Conservation (phyloP, 1,140 invertebrate species). For the Laupala kohalensis region DNA sequence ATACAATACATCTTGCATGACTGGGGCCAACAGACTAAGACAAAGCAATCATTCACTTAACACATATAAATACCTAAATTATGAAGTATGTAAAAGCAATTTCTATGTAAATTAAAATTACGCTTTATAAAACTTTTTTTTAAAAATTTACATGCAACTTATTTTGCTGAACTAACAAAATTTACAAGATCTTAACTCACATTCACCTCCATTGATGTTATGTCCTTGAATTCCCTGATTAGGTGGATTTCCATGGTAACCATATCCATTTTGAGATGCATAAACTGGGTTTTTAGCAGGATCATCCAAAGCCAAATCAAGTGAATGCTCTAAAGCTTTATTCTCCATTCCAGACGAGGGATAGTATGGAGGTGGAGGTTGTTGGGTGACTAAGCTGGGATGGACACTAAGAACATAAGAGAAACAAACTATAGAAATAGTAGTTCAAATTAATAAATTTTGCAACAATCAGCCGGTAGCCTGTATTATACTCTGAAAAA, state of each 20-base stretch:
- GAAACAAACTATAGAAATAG: neutral
- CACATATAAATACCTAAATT: conserved; percentile 3
- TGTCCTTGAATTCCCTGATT: conserved; percentile 34
- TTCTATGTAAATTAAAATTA: too few relatives aligned
- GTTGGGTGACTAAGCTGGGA: conserved; percentile 66
- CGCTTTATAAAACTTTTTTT: too few relatives aligned
- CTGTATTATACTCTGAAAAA: too few relatives aligned
- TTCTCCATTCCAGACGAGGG: conserved; percentile 75
- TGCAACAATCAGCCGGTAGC: too few relatives aligned
- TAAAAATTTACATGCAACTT: too few relatives aligned
- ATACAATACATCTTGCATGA: too few relatives aligned
- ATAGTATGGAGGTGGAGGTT: conserved; percentile 69
- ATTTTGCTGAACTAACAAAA: too few relatives aligned
- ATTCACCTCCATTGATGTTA: conserved; percentile 59
- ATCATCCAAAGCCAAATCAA: conserved; percentile 66
- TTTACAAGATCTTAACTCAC: conserved; percentile 39
- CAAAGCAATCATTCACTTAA: neutral
- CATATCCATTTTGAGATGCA: conserved; percentile 68
- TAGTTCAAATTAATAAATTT: too few relatives aligned
- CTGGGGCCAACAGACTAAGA: neutral
- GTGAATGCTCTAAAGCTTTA: conserved; percentile 74
- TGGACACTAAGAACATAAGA: conserved; percentile 34
- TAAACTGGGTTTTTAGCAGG: conserved; percentile 67
- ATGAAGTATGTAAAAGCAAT: neutral
- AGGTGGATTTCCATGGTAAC: conserved; percentile 46